phyloP scores from a whole-genome alignment of 2,797 vertebrate genomes.

The Cephalopachus bancanus region DNA sequence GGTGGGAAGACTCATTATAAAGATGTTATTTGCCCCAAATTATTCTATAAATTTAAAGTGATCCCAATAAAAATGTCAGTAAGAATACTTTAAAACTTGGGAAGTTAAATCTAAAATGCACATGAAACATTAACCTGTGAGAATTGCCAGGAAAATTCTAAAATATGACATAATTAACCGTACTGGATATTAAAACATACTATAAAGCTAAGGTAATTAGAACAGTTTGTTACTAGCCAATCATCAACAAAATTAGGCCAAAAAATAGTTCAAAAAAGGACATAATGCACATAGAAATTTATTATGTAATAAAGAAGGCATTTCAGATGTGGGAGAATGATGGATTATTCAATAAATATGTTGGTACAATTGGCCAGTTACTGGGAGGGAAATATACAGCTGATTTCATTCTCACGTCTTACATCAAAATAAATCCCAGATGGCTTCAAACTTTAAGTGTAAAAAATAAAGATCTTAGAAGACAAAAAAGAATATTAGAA shows the following conservation, averaged over 20 bases:
- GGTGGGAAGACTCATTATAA: neutral
- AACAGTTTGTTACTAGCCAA: slow-evolving; percentile 68
- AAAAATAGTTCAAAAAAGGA: slow-evolving; percentile 56
- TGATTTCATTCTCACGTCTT: slow-evolving; percentile 32
- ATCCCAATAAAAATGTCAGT: slow-evolving; percentile 62
- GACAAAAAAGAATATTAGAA: slow-evolving; percentile 49
- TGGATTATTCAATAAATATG: slow-evolving; percentile 63
- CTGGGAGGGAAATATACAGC: neutral
- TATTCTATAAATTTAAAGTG: slow-evolving; percentile 48
- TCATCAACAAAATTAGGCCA: slow-evolving; percentile 8
- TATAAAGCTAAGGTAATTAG: slow-evolving; percentile 68
- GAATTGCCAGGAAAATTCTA: slow-evolving; percentile 20
- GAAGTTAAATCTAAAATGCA: slow-evolving; percentile 68
- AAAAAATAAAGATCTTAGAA: slow-evolving; percentile 66
- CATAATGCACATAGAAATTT: slow-evolving; percentile 13
- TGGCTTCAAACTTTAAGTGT: slow-evolving; percentile 62
- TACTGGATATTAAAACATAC: slow-evolving; percentile 60
- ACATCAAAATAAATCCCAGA: slow-evolving; percentile 67
- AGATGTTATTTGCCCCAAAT: neutral
- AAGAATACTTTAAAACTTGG: slow-evolving; percentile 36
- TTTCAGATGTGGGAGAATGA: slow-evolving; percentile 57
- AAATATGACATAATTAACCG: slow-evolving; percentile 40
- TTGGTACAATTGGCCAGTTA: slow-evolving; percentile 17
- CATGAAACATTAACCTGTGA: slow-evolving; percentile 64
- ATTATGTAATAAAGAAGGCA: slow-evolving; percentile 63